A percentile compares a stretch with the other conserved stretches of the same genome.
These are phyloP conservation scores for Mechanitis messenoides DNA, from an alignment of 2,888 invertebrate genomes.

Conservation along the genomic window DNA sequence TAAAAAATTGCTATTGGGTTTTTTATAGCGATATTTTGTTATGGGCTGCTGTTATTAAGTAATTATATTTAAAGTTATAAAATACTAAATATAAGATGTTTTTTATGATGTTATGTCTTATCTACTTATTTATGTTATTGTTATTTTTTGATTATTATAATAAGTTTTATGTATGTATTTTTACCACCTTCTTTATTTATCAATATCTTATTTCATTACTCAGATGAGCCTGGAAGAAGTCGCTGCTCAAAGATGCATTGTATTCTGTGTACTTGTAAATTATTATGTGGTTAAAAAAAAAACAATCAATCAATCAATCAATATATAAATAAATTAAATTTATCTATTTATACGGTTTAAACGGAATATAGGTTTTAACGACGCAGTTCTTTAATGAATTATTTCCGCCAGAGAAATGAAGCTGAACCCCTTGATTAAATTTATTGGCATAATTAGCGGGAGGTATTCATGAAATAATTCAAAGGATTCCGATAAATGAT, in stretches of 20 bases:
- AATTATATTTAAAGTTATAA: slow-evolving; percentile 9
- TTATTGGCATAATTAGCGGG: slow-evolving; percentile 11
- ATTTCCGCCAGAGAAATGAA: slow-evolving; percentile 8
- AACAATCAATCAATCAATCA: no score
- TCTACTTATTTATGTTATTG: no score
- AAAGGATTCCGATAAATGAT: slow-evolving; percentile 4
- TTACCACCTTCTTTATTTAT: no score
- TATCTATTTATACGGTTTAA: no score
- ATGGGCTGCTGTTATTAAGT: slow-evolving; percentile 19
- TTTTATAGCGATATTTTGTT: slow-evolving; percentile 30
- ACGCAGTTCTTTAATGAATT: slow-evolving; percentile 10
- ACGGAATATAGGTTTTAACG: background rate
- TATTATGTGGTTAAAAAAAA: no score
- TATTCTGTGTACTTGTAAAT: no score
- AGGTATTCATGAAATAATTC: slow-evolving; percentile 15
- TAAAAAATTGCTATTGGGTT: slow-evolving; percentile 29
- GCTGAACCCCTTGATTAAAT: slow-evolving; percentile 16
- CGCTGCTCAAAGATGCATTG: no score
- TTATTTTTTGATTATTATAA: no score
- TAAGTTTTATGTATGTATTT: no score
- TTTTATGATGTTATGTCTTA: background rate
- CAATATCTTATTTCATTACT: no score
- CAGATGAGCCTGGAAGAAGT: no score
- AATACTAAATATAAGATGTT: background rate
- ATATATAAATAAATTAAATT: no score